Evolutionary conservation across 1,140 invertebrate species (phyloP).

Genomic region (Microplitis demolitor): DNA sequence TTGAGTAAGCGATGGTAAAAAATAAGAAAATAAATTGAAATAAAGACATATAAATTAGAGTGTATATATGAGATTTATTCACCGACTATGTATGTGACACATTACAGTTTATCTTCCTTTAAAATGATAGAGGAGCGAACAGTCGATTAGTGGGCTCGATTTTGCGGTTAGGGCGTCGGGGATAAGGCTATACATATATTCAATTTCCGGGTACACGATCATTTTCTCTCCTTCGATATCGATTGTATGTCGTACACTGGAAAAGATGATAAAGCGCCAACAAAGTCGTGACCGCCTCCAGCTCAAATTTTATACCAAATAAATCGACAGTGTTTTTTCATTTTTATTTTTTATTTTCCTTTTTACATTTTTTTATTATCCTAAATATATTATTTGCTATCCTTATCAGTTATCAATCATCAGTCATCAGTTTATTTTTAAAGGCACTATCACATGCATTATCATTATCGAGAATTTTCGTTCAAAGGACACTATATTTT

Average conservation of each 20-base stretch:
- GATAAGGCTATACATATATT: constrained; percentile 14
- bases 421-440: too few species aligned
- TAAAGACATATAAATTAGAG: too few species aligned
- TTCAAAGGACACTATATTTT: too few species aligned
- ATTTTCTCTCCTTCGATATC: constrained; percentile 11
- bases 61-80: too few species aligned
- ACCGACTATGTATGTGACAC: background rate
- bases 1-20: too few species aligned
- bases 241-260: constrained; percentile 9
- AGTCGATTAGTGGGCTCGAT: constrained; percentile 19
- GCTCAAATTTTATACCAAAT: background rate
- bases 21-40: too few species aligned
- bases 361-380: background rate
- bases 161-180: background rate
- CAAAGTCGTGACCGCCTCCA: background rate
- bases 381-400: too few species aligned
- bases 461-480: too few species aligned
- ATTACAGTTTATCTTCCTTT: background rate
- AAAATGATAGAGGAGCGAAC: background rate
- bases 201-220: constrained; percentile 7
- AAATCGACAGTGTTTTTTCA: background rate
- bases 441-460: too few species aligned
- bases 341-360: background rate
- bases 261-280: constrained; percentile 9
- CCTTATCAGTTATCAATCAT: too few species aligned